Evolutionary conservation across 37 sponge, comb jelly and placozoan species (phyloP).

Genomic region (Chondrosia reniformis): DNA sequence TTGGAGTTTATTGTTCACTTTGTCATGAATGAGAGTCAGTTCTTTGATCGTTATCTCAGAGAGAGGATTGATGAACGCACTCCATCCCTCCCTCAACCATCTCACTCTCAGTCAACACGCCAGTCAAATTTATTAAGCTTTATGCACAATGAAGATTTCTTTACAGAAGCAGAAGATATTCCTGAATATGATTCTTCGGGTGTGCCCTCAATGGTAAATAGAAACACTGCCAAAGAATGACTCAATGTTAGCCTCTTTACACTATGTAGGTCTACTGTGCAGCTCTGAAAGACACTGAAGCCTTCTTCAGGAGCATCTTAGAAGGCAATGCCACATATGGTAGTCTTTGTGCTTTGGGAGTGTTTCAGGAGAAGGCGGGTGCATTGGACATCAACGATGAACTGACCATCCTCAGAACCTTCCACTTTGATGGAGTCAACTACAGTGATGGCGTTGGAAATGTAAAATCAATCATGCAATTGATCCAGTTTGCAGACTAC

Average conservation of each 20-base stretch:
- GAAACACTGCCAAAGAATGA: too few relatives aligned
- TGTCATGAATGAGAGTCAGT: conserved; percentile 45
- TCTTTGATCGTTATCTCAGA: conserved; percentile 60
- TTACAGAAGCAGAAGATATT: too few relatives aligned
- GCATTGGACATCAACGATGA: neutral
- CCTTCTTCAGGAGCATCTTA: conserved; percentile 33
- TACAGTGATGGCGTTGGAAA: conserved; percentile 25
- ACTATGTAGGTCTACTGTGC: neutral
- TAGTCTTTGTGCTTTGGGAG: conserved; percentile 4
- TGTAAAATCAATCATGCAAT: conserved; percentile 50
- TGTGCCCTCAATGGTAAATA: too few relatives aligned
- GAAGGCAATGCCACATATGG: conserved; percentile 53
- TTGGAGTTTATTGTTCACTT: conserved; percentile 56
- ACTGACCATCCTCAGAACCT: neutral
- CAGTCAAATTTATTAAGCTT: too few relatives aligned
- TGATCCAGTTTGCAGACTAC: conserved; percentile 56
- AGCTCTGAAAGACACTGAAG: conserved; percentile 36
- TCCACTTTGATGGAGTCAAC: neutral
- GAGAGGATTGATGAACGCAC: conserved; percentile 27
- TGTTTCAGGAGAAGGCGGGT: neutral
- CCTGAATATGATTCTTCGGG: too few relatives aligned
- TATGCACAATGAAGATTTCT: too few relatives aligned
- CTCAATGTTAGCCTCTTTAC: too few relatives aligned
- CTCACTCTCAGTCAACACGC: too few relatives aligned
- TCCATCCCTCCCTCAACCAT: neutral